Conservation (phyloP, 1,140 invertebrate genomes). For the Drosophila athabasca region DNA sequence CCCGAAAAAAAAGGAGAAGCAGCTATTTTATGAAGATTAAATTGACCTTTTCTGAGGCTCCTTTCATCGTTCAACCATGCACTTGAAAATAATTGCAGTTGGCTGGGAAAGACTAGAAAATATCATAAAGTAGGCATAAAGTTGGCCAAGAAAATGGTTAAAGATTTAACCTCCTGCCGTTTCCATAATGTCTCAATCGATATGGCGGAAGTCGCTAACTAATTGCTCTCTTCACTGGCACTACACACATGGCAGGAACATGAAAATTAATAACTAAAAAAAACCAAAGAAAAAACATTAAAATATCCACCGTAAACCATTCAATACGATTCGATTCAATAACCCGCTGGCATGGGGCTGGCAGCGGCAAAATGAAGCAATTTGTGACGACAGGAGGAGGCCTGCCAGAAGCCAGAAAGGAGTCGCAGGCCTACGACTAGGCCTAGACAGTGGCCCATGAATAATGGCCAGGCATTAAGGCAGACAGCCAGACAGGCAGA, state of each 20-base stretch:
- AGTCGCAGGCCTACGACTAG: slow-evolving; percentile 26
- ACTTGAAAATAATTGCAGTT: slow-evolving; percentile 66
- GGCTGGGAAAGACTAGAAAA: slow-evolving; percentile 52
- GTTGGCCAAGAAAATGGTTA: too few relatives aligned
- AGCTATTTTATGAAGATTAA: slow-evolving; percentile 74
- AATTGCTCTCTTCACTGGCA: slow-evolving; percentile 37
- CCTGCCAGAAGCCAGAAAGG: slow-evolving; percentile 15
- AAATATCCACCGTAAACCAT: slow-evolving; percentile 62
- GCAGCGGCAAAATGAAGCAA: slow-evolving; percentile 63
- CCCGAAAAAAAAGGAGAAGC: slow-evolving; percentile 28
- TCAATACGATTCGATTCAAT: slow-evolving; percentile 61
- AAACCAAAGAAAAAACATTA: slow-evolving; percentile 29
- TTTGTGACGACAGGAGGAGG: slow-evolving; percentile 41
- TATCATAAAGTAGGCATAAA: too few relatives aligned
- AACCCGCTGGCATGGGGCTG: slow-evolving; percentile 54
- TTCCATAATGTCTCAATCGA: too few relatives aligned
- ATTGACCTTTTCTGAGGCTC: slow-evolving; percentile 62
- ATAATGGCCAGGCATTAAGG: slow-evolving; percentile 75
- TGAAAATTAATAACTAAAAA: slow-evolving; percentile 63
- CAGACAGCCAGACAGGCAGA: not conserved
- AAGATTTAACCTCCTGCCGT: too few relatives aligned
- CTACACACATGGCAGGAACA: slow-evolving; percentile 10
- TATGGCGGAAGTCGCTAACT: slow-evolving; percentile 11
- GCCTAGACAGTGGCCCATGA: slow-evolving; percentile 62
- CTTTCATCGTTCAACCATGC: slow-evolving; percentile 60